Evolutionary conservation across 2,888 invertebrate species (phyloP), one percentile per base, ranked within the genome.

Genomic region (Yponomeuta cagnagella): DNA sequence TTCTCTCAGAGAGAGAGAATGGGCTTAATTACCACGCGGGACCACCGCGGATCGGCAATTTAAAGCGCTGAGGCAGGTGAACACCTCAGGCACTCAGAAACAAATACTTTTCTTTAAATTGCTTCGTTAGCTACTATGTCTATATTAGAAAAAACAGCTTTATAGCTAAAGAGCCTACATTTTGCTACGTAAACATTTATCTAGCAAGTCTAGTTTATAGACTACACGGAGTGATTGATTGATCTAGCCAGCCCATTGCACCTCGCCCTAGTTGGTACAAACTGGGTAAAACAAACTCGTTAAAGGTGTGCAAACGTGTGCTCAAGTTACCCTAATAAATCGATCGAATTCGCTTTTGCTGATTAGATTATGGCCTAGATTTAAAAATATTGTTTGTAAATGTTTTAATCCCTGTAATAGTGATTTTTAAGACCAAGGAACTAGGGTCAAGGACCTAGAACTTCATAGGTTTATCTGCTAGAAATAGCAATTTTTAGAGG

Each of bases 311-410:
- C 75, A 79, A 80, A 78, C 74, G 74, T 73, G 72, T 71, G 71
- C 72, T 75, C 74, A 74, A 68, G 52, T 58, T 33, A 65, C 70
- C 73, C 71, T 73, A 74, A 73, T 70, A 76, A 75, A 76, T 72
- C 77, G 75, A 83, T 84, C 82, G 80, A 84, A 83, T 79, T 77
- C 78, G 30, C 77, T 76, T 80, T 79, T 78, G 80, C 75, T 75
- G 75, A 76, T 72, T 75, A 76, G 76, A 72, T 75, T 10, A 43
- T n/a, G 79, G 77, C 79, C 80, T 81, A 82, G 80, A 82, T 82
- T 76, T 77, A 76, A 23, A 23, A 23, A 23, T 23, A 23, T 23
- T 23, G 23, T 23, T 23, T 23, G 23, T 23, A 23, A 23, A 23
- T 23, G 23, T 23, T 23, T 23, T 23, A 23, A 23, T 23, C 23